phyloP scores from a whole-genome alignment of 2,888 invertebrate genomes.

The Epinotia bilunana region DNA sequence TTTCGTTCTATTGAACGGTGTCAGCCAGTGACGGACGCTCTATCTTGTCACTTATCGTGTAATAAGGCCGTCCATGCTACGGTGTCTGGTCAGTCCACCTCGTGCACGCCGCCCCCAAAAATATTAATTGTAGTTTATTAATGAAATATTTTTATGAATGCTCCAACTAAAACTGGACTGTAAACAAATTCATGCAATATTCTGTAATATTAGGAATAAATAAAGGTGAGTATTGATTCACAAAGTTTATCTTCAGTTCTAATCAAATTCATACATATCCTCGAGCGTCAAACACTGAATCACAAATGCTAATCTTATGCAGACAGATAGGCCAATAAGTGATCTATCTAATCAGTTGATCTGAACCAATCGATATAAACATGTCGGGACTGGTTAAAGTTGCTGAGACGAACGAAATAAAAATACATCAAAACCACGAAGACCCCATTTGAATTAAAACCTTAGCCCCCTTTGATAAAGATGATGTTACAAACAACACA shows the following conservation, averaged over 20 bases:
- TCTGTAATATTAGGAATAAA: no score
- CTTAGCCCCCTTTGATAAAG: not conserved
- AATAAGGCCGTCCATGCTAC: no score
- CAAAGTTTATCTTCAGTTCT: not conserved
- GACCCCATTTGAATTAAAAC: not conserved
- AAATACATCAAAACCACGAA: not conserved
- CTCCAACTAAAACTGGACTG: not conserved
- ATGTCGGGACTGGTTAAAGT: not conserved
- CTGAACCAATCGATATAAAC: slow-evolving; percentile 16
- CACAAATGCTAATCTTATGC: slow-evolving; percentile 28
- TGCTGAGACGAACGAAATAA: not conserved
- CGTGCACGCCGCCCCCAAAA: no score
- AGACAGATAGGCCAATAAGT: slow-evolving; percentile 17
- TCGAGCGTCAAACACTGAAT: slow-evolving; percentile 26
- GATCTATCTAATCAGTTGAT: slow-evolving; percentile 29
- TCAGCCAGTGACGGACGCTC: no score
- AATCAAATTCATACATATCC: slow-evolving; percentile 13
- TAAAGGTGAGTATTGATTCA: not conserved
- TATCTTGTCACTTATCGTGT: no score
- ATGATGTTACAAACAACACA: not conserved
- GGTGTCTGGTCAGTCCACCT: no score
- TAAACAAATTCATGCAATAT: not conserved
- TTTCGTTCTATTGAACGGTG: no score
- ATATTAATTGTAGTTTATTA: no score
- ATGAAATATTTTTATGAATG: no score